phyloP scores from a whole-genome alignment of 2,113 vertebrate genomes.

The Pterocles burchelli region DNA sequence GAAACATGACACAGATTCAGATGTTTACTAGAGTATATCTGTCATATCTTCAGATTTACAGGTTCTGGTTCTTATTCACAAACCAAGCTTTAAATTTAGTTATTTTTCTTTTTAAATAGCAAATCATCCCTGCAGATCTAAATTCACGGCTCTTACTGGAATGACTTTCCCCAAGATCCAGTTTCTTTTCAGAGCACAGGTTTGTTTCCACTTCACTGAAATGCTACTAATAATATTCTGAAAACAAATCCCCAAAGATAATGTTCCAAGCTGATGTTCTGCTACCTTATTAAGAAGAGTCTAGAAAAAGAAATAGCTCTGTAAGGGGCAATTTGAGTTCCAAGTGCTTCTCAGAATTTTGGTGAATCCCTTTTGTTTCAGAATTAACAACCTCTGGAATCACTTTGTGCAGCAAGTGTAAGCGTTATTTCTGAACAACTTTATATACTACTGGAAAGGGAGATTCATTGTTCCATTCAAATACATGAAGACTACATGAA shows the following conservation, averaged over 20 bases:
- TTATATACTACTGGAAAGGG: background rate
- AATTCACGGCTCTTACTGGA: background rate
- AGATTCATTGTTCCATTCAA: background rate
- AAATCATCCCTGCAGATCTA: background rate
- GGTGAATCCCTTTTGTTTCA: conserved; percentile 13
- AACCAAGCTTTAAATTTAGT: background rate
- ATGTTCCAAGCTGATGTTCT: conserved; percentile 53
- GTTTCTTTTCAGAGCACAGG: conserved; percentile 36
- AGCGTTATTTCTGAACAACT: background rate
- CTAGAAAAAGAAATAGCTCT: conserved; percentile 16
- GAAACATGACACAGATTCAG: background rate
- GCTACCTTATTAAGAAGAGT: conserved; percentile 51
- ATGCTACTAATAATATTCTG: conserved; percentile 67
- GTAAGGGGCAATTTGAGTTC: background rate
- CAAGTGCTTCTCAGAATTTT: background rate
- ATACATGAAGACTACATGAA: background rate
- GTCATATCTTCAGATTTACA: background rate
- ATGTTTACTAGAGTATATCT: background rate
- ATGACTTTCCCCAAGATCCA: background rate
- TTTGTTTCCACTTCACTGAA: conserved; percentile 61
- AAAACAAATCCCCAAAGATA: conserved; percentile 63
- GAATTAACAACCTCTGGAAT: conserved; percentile 5
- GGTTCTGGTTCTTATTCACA: background rate
- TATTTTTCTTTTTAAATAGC: background rate
- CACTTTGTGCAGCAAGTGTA: background rate